A percentile compares a stretch with the other conserved stretches of the same genome.
phyloP scores from a whole-genome alignment of 2,888 invertebrate genomes.

The Lithophane ornitopus region DNA sequence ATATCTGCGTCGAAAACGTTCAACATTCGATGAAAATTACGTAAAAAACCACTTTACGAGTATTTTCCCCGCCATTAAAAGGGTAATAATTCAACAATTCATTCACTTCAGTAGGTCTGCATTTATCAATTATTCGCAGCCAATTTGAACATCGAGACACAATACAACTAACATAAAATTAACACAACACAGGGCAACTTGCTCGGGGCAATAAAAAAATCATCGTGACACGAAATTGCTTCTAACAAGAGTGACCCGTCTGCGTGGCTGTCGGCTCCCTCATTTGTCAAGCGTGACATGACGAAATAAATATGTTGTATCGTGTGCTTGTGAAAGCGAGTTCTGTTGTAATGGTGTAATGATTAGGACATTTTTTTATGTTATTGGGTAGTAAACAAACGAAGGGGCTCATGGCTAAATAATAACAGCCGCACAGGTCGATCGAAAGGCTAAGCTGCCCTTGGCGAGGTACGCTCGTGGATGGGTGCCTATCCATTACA shows the following conservation, averaged over 20 bases:
- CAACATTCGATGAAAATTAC: neutral
- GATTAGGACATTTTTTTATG: conserved; percentile 17
- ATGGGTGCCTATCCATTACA: neutral
- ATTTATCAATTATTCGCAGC: conserved; percentile 45
- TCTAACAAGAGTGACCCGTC: conserved; percentile 60
- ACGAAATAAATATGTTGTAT: conserved; percentile 62
- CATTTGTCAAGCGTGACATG: conserved; percentile 60
- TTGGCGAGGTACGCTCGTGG: neutral
- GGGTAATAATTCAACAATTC: neutral
- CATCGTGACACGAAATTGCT: conserved; percentile 64
- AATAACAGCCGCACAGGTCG: neutral
- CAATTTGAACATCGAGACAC: conserved; percentile 30
- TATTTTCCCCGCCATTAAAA: neutral
- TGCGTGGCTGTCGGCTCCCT: conserved; percentile 35
- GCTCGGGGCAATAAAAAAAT: conserved; percentile 55
- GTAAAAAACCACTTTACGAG: too few relatives aligned
- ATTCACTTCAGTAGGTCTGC: neutral
- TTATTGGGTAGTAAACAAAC: neutral
- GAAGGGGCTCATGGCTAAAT: neutral
- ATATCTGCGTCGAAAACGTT: neutral
- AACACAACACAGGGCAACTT: conserved; percentile 26
- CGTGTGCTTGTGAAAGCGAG: conserved; percentile 22
- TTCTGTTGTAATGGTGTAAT: conserved; percentile 26
- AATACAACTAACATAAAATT: conserved; percentile 29
- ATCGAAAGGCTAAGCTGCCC: neutral